Evolutionary conservation across 2,888 invertebrate genomes (phyloP).

Genomic region (Alloplasta piceator): DNA sequence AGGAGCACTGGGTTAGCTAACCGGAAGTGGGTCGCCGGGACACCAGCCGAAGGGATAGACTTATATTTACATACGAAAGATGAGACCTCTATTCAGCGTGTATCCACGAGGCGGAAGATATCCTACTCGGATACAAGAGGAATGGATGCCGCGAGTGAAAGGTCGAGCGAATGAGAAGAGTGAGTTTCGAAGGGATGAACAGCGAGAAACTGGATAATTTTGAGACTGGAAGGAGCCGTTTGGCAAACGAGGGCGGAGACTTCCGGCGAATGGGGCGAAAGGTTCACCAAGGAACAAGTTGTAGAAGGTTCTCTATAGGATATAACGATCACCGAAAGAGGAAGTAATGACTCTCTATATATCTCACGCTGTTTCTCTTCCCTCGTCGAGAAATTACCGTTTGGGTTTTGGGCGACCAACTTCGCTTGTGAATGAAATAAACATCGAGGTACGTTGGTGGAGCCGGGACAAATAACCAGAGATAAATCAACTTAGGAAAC

Average conservation of each 20-base stretch:
- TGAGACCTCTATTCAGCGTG: not conserved
- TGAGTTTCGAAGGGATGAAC: not conserved
- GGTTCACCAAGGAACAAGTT: constrained; percentile 4
- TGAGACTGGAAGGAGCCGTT: constrained; percentile 17
- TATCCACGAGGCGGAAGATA: not conserved
- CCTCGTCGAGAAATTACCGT: not conserved
- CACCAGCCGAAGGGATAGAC: not conserved
- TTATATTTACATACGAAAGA: constrained; percentile 18
- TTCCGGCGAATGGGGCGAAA: constrained; percentile 5
- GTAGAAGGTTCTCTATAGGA: not conserved
- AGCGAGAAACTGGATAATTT: constrained; percentile 3
- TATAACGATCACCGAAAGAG: not conserved
- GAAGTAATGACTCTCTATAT: not conserved
- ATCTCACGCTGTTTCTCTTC: not conserved
- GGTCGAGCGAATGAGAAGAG: not conserved
- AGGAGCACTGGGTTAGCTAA: constrained; percentile 48
- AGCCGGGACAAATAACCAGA: not conserved
- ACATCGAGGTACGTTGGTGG: not conserved
- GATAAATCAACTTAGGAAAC: constrained; percentile 39
- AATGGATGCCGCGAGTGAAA: constrained; percentile 2
- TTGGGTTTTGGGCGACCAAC: not conserved
- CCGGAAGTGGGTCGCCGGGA: constrained; percentile 27
- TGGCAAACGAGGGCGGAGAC: not conserved
- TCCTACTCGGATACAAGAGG: too few relatives aligned
- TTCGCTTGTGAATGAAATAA: constrained; percentile 19